Percentiles rank a stretch among this genome's conserved stretches.
phyloP scores from a whole-genome alignment of 2,797 vertebrate genomes.

The Sitta carolinensis region DNA sequence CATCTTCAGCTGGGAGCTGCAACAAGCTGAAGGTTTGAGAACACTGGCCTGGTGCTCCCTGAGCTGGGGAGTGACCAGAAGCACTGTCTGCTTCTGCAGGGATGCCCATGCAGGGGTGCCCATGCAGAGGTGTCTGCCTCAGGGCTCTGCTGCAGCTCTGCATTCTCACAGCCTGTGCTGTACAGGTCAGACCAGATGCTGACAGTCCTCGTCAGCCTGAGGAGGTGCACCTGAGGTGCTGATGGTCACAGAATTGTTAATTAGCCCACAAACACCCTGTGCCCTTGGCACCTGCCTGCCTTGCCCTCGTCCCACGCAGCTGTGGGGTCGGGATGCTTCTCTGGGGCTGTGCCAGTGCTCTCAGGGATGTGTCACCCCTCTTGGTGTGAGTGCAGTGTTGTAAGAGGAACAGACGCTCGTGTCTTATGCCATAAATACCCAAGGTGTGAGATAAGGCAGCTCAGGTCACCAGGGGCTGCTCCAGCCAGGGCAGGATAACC shows the following conservation, averaged over 20 bases:
- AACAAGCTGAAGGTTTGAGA: background rate
- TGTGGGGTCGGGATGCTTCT: background rate
- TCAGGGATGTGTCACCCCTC: background rate
- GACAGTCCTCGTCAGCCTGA: fast-evolving
- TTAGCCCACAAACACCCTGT: background rate
- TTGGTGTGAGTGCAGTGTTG: fast-evolving
- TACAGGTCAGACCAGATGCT: background rate
- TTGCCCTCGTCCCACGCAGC: fast-evolving
- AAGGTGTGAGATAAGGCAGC: background rate
- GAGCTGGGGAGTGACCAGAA: background rate
- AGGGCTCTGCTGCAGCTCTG: background rate
- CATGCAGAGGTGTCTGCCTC: fast-evolving
- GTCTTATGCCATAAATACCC: background rate
- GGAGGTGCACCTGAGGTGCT: background rate
- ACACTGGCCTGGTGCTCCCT: background rate
- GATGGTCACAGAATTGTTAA: background rate
- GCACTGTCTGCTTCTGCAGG: background rate
- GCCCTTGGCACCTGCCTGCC: background rate
- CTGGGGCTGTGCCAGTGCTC: background rate
- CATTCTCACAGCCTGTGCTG: background rate
- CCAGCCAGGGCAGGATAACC: background rate
- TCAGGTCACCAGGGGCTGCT: background rate
- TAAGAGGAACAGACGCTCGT: background rate
- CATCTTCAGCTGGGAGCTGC: background rate
- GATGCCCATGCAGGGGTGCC: background rate